Conservation (phyloP, 2,888 invertebrate genomes). For the Parnassius mnemosyne region DNA sequence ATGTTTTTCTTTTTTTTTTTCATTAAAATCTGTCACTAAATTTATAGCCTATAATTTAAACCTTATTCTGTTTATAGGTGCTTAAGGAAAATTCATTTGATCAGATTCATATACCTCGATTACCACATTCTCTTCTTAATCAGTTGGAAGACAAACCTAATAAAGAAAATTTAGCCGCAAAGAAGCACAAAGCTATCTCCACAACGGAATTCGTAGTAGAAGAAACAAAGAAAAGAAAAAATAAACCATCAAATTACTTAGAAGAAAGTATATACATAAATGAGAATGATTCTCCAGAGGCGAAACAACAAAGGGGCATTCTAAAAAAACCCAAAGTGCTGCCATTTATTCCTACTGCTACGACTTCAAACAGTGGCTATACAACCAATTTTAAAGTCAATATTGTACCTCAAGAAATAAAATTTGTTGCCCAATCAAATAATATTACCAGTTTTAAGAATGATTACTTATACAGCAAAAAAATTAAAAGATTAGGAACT, state of each 20-base stretch:
- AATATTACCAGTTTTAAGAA: slow-evolving; percentile 56
- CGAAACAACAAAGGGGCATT: slow-evolving; percentile 42
- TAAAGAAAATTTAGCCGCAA: slow-evolving; percentile 33
- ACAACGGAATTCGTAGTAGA: slow-evolving; percentile 63
- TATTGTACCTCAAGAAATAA: slow-evolving; percentile 51
- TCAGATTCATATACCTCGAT: slow-evolving; percentile 53
- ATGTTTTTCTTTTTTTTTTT: too few species aligned
- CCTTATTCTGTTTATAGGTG: slow-evolving; percentile 41
- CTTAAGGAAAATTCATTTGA: slow-evolving; percentile 51
- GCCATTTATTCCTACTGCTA: slow-evolving; percentile 63
- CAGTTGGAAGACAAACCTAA: slow-evolving; percentile 56
- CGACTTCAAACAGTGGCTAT: slow-evolving; percentile 61
- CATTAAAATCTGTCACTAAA: too few species aligned
- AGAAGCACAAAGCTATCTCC: slow-evolving; percentile 47
- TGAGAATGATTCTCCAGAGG: slow-evolving; percentile 37
- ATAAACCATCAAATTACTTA: slow-evolving; percentile 66
- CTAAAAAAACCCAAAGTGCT: slow-evolving; percentile 59
- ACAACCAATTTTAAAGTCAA: slow-evolving; percentile 69
- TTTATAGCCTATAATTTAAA: neutral
- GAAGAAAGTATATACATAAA: slow-evolving; percentile 70
- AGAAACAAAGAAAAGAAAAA: slow-evolving; percentile 49
- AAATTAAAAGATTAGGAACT: slow-evolving; percentile 58
- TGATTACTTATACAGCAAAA: slow-evolving; percentile 52
- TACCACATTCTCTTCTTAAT: slow-evolving; percentile 54
- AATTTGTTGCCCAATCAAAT: slow-evolving; percentile 58